Conservation (phyloP, 2,797 vertebrate species). For the Fistularia tabacaria region DNA sequence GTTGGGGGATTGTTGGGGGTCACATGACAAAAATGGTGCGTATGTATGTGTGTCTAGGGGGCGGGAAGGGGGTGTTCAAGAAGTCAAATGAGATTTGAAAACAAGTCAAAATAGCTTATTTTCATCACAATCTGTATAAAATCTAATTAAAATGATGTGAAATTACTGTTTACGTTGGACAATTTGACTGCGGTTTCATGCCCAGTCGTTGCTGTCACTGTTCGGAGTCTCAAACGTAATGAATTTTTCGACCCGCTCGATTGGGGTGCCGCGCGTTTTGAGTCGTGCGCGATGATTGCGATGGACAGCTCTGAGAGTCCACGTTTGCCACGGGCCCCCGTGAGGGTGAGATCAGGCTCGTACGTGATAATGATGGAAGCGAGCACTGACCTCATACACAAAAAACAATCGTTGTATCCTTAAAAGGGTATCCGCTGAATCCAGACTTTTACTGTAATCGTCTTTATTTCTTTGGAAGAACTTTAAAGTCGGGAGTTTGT, state of each 20-base stretch:
- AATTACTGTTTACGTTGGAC: too few relatives aligned
- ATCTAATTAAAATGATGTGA: too few relatives aligned
- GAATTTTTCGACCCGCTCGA: too few relatives aligned
- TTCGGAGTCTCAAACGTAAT: too few relatives aligned
- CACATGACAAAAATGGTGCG: constrained; percentile 10
- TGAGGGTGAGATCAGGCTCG: constrained; percentile 27
- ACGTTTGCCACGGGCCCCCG: constrained; percentile 41
- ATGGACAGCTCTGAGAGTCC: constrained; percentile 34
- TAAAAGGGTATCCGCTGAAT: constrained; percentile 60
- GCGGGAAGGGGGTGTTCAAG: too few relatives aligned
- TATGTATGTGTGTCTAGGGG: neutral
- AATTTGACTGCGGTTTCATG: too few relatives aligned
- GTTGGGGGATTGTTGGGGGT: constrained; percentile 43
- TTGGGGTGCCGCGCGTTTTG: too few relatives aligned
- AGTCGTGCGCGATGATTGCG: neutral
- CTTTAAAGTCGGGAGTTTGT: constrained; percentile 7
- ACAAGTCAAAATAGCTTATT: too few relatives aligned
- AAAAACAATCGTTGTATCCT: constrained; percentile 56
- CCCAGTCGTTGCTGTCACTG: too few relatives aligned
- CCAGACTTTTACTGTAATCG: constrained; percentile 28
- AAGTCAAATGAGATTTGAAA: too few relatives aligned
- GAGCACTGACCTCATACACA: constrained; percentile 61
- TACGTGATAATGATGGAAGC: constrained; percentile 55
- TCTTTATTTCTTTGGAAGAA: constrained; percentile 34
- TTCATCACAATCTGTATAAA: too few relatives aligned